Evolutionary conservation across 2,888 invertebrate genomes (phyloP).

Genomic region (Loripinus fragilis): DNA sequence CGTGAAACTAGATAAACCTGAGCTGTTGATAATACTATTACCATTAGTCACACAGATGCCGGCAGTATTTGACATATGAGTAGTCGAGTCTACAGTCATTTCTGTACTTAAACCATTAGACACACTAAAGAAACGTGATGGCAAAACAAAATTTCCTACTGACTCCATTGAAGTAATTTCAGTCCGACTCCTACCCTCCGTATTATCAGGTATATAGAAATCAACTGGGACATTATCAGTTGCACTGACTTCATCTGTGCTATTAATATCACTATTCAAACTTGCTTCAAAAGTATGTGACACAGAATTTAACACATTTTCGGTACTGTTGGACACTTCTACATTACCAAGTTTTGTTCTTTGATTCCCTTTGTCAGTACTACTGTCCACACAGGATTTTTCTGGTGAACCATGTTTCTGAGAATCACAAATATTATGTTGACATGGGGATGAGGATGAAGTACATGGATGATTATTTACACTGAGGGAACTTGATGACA

Average conservation of each 20-base stretch:
- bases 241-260: slow-evolving; percentile 15
- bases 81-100: slow-evolving; percentile 58
- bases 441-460: slow-evolving; percentile 18
- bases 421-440: slow-evolving; percentile 26
- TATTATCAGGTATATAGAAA: slow-evolving; percentile 1
- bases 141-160: not conserved
- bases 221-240: not conserved
- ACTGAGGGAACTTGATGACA: slow-evolving; percentile 13
- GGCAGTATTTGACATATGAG: slow-evolving; percentile 32
- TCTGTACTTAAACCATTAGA: slow-evolving; percentile 49
- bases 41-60: slow-evolving; percentile 3
- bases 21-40: slow-evolving; percentile 22
- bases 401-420: slow-evolving; percentile 25
- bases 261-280: slow-evolving; percentile 46
- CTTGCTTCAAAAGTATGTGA: not conserved
- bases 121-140: slow-evolving; percentile 2
- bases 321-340: not conserved
- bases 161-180: not conserved
- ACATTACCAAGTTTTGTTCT: slow-evolving; percentile 7
- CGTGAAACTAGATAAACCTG: slow-evolving; percentile 23
- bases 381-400: slow-evolving; percentile 36
- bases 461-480: not conserved
- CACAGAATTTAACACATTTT: not conserved
- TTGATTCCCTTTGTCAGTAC: slow-evolving; percentile 39
- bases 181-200: not conserved